These are phyloP conservation scores for Asteroscopus sphinx DNA, from an alignment of 2,888 invertebrate species.

Conservation along the genomic window DNA sequence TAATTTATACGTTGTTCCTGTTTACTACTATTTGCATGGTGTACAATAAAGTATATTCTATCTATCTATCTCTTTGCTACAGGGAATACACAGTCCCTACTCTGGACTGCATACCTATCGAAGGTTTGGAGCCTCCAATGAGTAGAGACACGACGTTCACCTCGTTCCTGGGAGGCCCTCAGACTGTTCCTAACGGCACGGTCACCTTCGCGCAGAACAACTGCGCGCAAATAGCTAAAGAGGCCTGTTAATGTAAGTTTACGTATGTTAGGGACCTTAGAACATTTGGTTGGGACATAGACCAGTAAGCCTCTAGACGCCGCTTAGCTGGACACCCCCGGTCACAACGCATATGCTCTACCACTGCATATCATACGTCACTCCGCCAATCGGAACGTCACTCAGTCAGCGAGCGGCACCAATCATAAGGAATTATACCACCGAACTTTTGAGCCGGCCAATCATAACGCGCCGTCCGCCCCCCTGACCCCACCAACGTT, in stretches of 20 bases:
- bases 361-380: too few species aligned
- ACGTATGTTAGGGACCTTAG: conserved; percentile 14
- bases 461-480: too few species aligned
- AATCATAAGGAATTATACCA: too few species aligned
- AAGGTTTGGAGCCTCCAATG: conserved; percentile 86
- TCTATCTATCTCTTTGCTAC: conserved; percentile 35
- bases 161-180: conserved; percentile 86
- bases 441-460: too few species aligned
- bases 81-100: conserved; percentile 88
- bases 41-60: not conserved
- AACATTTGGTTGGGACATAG: conserved; percentile 14
- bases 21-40: too few species aligned
- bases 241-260: conserved; percentile 58
- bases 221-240: conserved; percentile 60
- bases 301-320: too few species aligned
- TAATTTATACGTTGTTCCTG: too few species aligned
- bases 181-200: conserved; percentile 73
- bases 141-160: conserved; percentile 88
- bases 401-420: too few species aligned
- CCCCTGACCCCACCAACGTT: too few species aligned
- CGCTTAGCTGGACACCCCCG: too few species aligned
- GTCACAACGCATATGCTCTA: too few species aligned
- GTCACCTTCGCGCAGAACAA: conserved; percentile 66
- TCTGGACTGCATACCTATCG: conserved; percentile 86
- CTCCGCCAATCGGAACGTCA: too few species aligned